Evolutionary conservation across 1,140 invertebrate species (phyloP).

Genomic region (Sycophila sp.): DNA sequence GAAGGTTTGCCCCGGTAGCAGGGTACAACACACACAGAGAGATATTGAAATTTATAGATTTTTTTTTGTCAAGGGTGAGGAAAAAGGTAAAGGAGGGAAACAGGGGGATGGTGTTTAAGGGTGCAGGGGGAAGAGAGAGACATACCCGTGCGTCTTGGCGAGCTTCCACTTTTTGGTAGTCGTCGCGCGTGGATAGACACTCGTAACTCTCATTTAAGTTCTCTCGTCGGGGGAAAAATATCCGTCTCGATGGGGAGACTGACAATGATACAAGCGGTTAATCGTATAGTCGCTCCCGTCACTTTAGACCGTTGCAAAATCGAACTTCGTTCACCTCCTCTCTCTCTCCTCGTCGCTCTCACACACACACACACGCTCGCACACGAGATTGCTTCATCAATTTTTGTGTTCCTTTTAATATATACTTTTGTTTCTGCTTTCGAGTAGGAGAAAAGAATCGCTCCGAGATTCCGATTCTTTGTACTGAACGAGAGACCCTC

Average conservation of each 20-base stretch:
- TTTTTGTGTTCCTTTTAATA: not conserved
- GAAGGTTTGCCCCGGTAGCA: too few relatives aligned
- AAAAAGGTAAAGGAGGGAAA: too few relatives aligned
- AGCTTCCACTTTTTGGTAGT: not conserved
- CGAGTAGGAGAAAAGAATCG: constrained; percentile 22
- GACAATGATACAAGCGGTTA: too few relatives aligned
- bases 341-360: not conserved
- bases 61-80: too few relatives aligned
- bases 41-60: constrained; percentile 22
- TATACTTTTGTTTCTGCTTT: not conserved
- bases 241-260: too few relatives aligned
- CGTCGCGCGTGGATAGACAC: not conserved
- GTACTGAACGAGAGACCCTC: constrained; percentile 15
- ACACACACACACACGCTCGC: not conserved
- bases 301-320: constrained; percentile 29
- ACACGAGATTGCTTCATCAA: constrained; percentile 24
- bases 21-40: constrained; percentile 1
- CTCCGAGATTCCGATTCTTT: constrained; percentile 18
- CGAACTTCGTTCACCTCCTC: constrained; percentile 25
- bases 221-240: not conserved
- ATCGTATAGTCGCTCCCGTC: too few relatives aligned
- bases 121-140: constrained; percentile 2
- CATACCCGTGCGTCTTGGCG: constrained; percentile 10
- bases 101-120: too few relatives aligned
- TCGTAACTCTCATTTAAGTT: not conserved